phyloP scores from a whole-genome alignment of 2,797 vertebrate species.

The Eulemur rubriventer region DNA sequence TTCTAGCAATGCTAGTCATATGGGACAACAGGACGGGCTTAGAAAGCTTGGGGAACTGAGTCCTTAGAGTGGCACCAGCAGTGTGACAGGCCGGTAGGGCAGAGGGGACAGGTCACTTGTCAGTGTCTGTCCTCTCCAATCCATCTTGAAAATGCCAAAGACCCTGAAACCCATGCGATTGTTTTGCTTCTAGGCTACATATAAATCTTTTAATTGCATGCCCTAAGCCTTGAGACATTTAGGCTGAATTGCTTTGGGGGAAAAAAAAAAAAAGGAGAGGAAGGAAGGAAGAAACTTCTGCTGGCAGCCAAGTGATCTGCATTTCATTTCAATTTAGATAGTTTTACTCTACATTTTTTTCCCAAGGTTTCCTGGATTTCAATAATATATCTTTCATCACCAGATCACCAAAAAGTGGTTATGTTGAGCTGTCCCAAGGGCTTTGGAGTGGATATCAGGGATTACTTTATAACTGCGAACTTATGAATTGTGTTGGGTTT shows the following conservation, averaged over 20 bases:
- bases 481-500: conserved; percentile 84
- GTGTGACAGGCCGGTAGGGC: background rate
- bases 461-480: conserved; percentile 86
- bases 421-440: conserved; percentile 82
- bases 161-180: conserved; percentile 47
- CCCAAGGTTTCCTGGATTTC: conserved; percentile 86
- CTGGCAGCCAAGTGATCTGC: conserved; percentile 84
- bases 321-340: conserved; percentile 86
- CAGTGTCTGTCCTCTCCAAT: conserved; percentile 32
- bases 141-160: conserved; percentile 58
- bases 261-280: background rate
- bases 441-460: conserved; percentile 84
- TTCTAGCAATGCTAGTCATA: conserved; percentile 51
- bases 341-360: conserved; percentile 84
- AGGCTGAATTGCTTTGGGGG: conserved; percentile 68
- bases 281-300: conserved; percentile 74
- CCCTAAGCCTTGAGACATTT: conserved; percentile 72
- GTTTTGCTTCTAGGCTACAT: conserved; percentile 59
- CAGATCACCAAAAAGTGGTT: conserved; percentile 83
- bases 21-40: background rate
- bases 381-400: conserved; percentile 88
- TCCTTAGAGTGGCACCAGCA: conserved; percentile 8
- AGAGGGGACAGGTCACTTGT: conserved; percentile 3
- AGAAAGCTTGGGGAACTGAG: conserved; percentile 54
- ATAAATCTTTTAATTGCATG: conserved; percentile 73